Conservation (phyloP, 2,888 invertebrate genomes). For the Ceratothoa steindachneri region DNA sequence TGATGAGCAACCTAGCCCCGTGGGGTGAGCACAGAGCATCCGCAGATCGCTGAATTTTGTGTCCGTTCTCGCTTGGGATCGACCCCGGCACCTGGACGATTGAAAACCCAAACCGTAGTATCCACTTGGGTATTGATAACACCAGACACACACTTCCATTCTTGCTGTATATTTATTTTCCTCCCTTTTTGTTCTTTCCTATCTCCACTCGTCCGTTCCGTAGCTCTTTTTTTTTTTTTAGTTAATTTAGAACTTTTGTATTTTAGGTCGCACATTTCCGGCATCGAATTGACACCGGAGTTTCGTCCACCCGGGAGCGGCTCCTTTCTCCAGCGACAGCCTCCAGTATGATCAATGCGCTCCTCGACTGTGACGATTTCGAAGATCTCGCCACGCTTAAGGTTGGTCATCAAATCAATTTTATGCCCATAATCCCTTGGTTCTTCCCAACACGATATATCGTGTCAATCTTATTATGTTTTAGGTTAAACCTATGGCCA, state of each 20-base stretch:
- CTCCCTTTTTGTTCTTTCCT: neutral
- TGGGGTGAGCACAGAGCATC: too few species aligned
- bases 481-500: too few species aligned
- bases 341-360: constrained; percentile 80
- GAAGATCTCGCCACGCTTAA: constrained; percentile 85
- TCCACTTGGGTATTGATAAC: too few species aligned
- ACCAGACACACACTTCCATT: too few species aligned
- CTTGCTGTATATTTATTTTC: neutral
- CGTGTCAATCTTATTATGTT: too few species aligned
- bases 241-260: too few species aligned
- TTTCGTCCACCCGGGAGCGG: constrained; percentile 77
- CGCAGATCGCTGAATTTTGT: too few species aligned
- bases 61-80: too few species aligned
- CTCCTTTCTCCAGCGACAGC: constrained; percentile 73
- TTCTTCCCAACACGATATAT: neutral
- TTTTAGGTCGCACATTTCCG: constrained; percentile 72
- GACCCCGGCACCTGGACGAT: too few species aligned
- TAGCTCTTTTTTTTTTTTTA: too few species aligned
- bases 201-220: neutral
- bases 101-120: too few species aligned
- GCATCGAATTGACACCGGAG: constrained; percentile 74
- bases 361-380: constrained; percentile 95
- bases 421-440: neutral
- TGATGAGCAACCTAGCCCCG: too few species aligned
- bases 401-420: constrained; percentile 51